phyloP scores from a whole-genome alignment of 2,797 vertebrate genomes.

The Bryconaethiops microstoma region DNA sequence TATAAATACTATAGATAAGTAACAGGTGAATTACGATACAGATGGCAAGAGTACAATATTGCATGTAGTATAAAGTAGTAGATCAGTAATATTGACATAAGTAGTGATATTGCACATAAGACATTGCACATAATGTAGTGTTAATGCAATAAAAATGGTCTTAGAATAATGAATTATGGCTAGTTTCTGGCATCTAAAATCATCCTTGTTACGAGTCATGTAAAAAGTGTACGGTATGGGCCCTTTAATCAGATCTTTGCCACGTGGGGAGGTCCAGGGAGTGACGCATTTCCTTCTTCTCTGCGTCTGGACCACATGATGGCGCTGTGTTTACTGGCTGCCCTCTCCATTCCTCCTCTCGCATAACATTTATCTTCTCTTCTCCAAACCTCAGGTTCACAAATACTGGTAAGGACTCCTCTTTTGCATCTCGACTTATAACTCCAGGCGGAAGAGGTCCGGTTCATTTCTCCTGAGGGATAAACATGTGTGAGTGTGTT shows the following conservation, averaged over 20 bases:
- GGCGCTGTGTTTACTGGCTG: slow-evolving; percentile 36
- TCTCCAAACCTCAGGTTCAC: background rate
- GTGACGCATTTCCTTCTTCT: slow-evolving; percentile 30
- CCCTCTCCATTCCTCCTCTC: background rate
- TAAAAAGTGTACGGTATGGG: background rate
- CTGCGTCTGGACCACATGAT: slow-evolving; percentile 44
- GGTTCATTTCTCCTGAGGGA: background rate
- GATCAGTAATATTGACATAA: too few relatives aligned
- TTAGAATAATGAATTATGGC: background rate
- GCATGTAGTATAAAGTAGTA: too few relatives aligned
- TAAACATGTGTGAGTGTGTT: background rate
- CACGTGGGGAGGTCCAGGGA: background rate
- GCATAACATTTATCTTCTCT: background rate
- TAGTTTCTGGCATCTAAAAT: too few relatives aligned
- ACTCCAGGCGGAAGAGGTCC: background rate
- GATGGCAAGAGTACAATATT: too few relatives aligned
- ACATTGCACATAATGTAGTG: too few relatives aligned
- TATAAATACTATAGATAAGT: too few relatives aligned
- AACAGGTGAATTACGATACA: too few relatives aligned
- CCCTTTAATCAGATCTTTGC: background rate
- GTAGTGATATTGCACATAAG: too few relatives aligned
- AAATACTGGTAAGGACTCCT: slow-evolving; percentile 41
- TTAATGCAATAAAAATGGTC: too few relatives aligned
- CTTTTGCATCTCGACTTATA: background rate
- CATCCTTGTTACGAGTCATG: background rate